phyloP scores from a whole-genome alignment of 1,140 invertebrate genomes.

The Euborellia annulipes region DNA sequence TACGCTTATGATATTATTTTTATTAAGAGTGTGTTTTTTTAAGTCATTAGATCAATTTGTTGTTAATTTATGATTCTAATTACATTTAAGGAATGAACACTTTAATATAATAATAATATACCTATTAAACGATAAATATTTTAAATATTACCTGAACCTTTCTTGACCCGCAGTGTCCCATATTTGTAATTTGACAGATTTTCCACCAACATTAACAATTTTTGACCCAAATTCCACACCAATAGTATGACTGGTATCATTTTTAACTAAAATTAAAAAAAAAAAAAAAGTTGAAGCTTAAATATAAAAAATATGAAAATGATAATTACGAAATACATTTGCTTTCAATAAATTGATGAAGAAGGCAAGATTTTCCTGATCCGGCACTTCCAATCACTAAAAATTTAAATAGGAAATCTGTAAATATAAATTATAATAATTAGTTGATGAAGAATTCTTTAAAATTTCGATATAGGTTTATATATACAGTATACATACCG shows the following conservation, averaged over 20 bases:
- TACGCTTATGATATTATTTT: too few species aligned
- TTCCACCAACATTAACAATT: slow-evolving; percentile 68
- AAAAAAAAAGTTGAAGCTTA: too few species aligned
- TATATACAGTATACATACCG: background rate
- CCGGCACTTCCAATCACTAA: slow-evolving; percentile 69
- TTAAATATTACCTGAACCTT: slow-evolving; percentile 38
- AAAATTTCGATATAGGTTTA: background rate
- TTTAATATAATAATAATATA: too few species aligned
- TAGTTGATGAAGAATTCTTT: background rate
- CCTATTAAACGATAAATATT: too few species aligned
- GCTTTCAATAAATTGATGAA: slow-evolving; percentile 82
- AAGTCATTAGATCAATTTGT: too few species aligned
- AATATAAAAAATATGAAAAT: background rate
- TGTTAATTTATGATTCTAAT: too few species aligned
- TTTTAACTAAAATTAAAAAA: slow-evolving; percentile 40
- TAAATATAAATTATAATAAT: slow-evolving; percentile 20
- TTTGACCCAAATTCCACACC: slow-evolving; percentile 76
- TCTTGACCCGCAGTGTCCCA: slow-evolving; percentile 70
- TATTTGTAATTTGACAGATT: slow-evolving; percentile 70
- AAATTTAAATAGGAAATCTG: slow-evolving; percentile 74
- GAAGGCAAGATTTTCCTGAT: slow-evolving; percentile 74
- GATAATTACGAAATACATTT: slow-evolving; percentile 48
- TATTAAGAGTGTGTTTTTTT: too few species aligned
- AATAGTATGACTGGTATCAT: slow-evolving; percentile 66
- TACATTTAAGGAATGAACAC: too few species aligned